phyloP scores from a whole-genome alignment of 2,113 vertebrate genomes.

The Neopipo cinnamomea region DNA sequence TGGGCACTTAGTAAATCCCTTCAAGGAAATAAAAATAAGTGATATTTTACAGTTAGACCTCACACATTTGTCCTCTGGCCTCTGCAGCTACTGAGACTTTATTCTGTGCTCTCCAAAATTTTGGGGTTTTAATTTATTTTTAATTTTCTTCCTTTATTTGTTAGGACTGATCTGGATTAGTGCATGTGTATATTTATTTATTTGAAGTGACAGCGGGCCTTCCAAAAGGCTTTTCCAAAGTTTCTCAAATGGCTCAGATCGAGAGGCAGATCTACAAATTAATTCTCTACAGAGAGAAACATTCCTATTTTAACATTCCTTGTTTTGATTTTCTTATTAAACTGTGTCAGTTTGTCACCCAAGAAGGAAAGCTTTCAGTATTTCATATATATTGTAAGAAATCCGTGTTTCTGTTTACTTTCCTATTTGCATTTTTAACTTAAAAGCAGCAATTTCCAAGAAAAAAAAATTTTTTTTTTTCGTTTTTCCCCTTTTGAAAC shows the following conservation, averaged over 20 bases:
- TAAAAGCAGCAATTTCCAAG: background rate
- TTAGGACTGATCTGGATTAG: background rate
- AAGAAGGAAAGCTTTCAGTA: background rate
- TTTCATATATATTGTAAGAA: background rate
- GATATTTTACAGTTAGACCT: background rate
- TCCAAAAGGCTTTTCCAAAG: background rate
- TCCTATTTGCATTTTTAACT: background rate
- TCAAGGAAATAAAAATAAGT: background rate
- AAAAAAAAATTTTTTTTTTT: background rate
- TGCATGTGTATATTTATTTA: background rate
- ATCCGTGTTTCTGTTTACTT: background rate
- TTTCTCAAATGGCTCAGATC: background rate
- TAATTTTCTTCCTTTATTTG: background rate
- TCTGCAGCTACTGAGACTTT: background rate
- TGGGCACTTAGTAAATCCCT: background rate
- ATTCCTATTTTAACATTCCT: background rate
- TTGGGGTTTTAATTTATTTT: accelerated
- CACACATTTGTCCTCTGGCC: background rate
- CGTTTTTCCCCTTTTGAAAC: background rate
- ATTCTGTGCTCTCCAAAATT: background rate
- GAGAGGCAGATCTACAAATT: background rate
- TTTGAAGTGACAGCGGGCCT: background rate
- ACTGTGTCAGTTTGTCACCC: background rate
- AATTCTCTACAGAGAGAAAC: background rate
- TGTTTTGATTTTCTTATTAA: background rate